These are phyloP conservation scores for Pterobdella sp. DNA, from an alignment of 2,888 invertebrate species.

Conservation along the genomic window DNA sequence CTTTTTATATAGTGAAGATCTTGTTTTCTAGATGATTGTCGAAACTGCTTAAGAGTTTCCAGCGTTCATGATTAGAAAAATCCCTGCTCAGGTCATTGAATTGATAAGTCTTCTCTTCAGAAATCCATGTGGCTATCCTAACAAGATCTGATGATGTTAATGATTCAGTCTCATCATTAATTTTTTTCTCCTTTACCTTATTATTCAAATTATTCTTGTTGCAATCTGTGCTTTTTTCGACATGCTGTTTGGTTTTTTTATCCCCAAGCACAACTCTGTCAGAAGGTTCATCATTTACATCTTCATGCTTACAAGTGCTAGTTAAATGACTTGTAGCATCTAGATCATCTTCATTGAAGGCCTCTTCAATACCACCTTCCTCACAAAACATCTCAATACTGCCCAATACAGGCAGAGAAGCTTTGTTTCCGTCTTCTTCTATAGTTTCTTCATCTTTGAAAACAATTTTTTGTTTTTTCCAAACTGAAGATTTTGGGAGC, in stretches of 20 bases:
- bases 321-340: background rate
- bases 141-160: background rate
- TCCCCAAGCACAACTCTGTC: background rate
- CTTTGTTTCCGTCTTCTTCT: background rate
- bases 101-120: background rate
- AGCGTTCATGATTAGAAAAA: background rate
- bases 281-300: background rate
- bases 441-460: too few relatives aligned
- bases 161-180: background rate
- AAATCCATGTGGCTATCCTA: background rate
- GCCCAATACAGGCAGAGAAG: background rate
- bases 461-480: background rate
- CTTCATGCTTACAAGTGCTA: background rate
- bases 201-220: background rate
- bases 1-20: constrained; percentile 8
- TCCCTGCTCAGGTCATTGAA: too few relatives aligned
- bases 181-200: background rate
- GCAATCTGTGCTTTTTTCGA: background rate
- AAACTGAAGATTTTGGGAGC: background rate
- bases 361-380: background rate
- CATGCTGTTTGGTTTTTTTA: background rate
- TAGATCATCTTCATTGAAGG: background rate
- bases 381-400: constrained; percentile 14
- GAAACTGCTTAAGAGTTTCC: background rate
- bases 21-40: background rate